phyloP scores from a whole-genome alignment of 37 sponge, comb jelly and placozoan genomes.

The Crambe crambe region DNA sequence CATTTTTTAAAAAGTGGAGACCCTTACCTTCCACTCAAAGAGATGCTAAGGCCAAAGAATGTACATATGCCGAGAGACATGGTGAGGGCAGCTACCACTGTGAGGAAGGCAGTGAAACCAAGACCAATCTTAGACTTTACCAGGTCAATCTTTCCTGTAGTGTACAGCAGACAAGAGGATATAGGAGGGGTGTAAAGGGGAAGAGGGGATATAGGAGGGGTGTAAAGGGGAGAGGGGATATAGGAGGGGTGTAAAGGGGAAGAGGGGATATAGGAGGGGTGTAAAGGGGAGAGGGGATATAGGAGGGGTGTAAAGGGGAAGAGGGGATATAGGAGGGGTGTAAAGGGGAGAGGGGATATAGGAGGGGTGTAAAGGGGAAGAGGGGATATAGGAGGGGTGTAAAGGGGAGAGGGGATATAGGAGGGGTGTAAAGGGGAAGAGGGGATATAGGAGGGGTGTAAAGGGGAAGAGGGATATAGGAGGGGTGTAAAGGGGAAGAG shows the following conservation, averaged over 20 bases:
- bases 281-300: background rate
- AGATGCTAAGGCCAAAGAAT: constrained; percentile 86
- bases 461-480: background rate
- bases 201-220: background rate
- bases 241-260: no score
- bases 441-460: background rate
- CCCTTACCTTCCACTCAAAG: constrained; percentile 78
- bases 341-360: background rate
- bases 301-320: background rate
- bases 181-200: background rate
- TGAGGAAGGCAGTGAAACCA: constrained; percentile 81
- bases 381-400: background rate
- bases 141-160: constrained; percentile 90
- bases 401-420: background rate
- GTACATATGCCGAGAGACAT: constrained; percentile 98
- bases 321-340: no score
- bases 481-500: background rate
- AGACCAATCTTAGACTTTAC: constrained; percentile 91
- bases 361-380: background rate
- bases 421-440: no score
- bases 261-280: background rate
- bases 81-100: constrained; percentile 79
- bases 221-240: background rate
- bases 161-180: background rate
- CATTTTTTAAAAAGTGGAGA: background rate